phyloP scores from a whole-genome alignment of 1,140 invertebrate species.

The Brachionus calyciflorus region DNA sequence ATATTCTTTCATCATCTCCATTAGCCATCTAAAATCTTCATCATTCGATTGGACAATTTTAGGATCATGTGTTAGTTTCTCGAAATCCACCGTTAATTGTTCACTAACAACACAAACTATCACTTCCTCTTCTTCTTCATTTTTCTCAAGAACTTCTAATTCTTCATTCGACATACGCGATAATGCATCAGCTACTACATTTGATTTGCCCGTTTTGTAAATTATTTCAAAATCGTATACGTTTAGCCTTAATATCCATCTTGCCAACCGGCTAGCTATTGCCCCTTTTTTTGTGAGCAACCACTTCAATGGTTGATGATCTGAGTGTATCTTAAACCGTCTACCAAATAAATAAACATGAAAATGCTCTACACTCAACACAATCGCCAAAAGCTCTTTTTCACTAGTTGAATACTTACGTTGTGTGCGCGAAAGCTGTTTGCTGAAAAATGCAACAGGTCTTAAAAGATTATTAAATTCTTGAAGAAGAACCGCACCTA shows the following conservation, averaged over 20 bases:
- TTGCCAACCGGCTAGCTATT: neutral
- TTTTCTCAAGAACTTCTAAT: neutral
- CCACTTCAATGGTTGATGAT: neutral
- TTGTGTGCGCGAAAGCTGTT: neutral
- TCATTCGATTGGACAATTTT: no score
- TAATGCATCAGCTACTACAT: neutral
- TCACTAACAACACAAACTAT: neutral
- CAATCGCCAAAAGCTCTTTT: neutral
- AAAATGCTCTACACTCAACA: neutral
- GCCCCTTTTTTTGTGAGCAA: neutral
- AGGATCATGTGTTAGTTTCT: no score
- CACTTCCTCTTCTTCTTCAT: neutral
- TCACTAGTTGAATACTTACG: neutral
- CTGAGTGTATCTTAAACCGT: neutral
- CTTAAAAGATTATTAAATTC: neutral
- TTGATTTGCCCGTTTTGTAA: neutral
- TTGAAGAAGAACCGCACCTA: conserved; percentile 52
- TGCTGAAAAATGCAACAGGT: neutral
- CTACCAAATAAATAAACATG: neutral
- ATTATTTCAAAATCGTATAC: neutral
- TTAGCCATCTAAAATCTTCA: no score
- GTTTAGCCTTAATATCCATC: neutral
- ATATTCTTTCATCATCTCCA: no score
- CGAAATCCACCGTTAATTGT: no score
- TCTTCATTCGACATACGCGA: neutral